phyloP scores from a whole-genome alignment of 1,140 invertebrate species.

The Portunus trituberculatus region DNA sequence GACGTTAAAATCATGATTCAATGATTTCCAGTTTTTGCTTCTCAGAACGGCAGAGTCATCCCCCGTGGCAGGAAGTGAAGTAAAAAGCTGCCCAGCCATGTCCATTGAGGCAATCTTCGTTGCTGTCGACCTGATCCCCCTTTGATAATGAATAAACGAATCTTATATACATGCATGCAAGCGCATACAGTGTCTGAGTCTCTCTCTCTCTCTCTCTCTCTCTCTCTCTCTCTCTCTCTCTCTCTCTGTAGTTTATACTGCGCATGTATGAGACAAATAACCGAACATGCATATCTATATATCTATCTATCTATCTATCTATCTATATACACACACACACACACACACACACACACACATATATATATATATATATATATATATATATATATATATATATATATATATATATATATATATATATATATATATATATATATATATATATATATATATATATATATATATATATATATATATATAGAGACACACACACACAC shows the following conservation, averaged over 20 bases:
- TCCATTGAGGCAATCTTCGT: conserved; percentile 22
- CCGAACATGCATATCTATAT: not conserved
- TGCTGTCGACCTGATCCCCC: not conserved
- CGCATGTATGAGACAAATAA: not conserved
- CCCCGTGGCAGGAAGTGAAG: not conserved
- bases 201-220: not conserved
- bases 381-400: conserved; percentile 32
- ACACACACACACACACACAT: not conserved
- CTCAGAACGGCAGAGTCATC: not conserved
- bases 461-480: no score
- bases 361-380: not conserved
- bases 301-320: not conserved
- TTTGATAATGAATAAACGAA: not conserved
- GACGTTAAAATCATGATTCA: not conserved
- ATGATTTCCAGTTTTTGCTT: conserved; percentile 14
- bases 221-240: not conserved
- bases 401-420: conserved; percentile 28
- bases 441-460: not conserved
- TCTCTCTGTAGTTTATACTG: not conserved
- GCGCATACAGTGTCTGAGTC: not conserved
- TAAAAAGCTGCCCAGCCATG: not conserved
- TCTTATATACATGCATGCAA: not conserved
- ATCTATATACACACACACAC: not conserved
- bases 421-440: conserved; percentile 54
- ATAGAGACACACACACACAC: no score